A percentile compares a stretch with the other conserved stretches of the same genome.
Evolutionary conservation across 2,888 invertebrate species (phyloP).

Genomic region (Synanthedon vespiformis): DNA sequence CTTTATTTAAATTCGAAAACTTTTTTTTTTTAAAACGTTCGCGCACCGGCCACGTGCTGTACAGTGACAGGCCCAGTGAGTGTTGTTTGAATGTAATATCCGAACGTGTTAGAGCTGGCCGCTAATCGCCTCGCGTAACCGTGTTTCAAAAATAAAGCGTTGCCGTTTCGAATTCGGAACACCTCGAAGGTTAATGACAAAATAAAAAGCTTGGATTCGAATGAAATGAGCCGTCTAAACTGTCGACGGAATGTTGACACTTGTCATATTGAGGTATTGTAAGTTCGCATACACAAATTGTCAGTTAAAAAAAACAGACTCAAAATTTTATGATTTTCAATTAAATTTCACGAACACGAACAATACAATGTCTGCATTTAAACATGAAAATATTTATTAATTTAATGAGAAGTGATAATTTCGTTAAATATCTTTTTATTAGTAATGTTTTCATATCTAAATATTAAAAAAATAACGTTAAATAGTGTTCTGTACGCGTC

Average conservation of each 20-base stretch:
- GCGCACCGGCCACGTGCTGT: conserved; percentile 1
- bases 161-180: conserved; percentile 64
- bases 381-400: no score
- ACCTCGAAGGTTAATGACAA: conserved; percentile 67
- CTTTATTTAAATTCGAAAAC: conserved; percentile 8
- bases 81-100: conserved; percentile 17
- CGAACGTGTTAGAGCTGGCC: conserved; percentile 27
- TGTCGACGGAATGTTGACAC: conserved; percentile 3
- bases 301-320: no score
- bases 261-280: no score
- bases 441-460: no score
- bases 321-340: no score
- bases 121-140: conserved; percentile 49
- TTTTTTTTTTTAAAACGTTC: conserved; percentile 8
- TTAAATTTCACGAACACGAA: no score
- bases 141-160: conserved; percentile 66
- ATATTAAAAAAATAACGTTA: no score
- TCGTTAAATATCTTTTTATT: no score
- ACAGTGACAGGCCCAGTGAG: conserved; percentile 23
- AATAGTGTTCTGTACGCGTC: no score
- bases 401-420: no score
- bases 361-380: no score
- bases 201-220: conserved; percentile 61
- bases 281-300: no score
- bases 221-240: conserved; percentile 34